A percentile compares a stretch with the other conserved stretches of the same genome.
Evolutionary conservation across 2,888 invertebrate genomes (phyloP).

Genomic region (Heliconius charithonia): DNA sequence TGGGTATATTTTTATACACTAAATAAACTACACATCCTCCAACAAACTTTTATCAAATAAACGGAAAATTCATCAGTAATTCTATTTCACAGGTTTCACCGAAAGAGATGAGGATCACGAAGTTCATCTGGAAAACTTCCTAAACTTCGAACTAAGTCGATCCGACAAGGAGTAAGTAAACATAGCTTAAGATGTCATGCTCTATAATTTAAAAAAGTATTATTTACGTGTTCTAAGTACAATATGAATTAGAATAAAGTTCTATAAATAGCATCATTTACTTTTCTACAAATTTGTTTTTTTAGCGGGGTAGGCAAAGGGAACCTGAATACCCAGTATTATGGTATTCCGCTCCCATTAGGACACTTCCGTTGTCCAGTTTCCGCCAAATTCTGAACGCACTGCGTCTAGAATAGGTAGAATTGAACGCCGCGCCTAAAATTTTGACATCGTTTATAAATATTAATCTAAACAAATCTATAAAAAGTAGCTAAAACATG

Average conservation of each 20-base stretch:
- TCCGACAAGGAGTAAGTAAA: conserved; percentile 61
- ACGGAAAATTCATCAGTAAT: conserved; percentile 38
- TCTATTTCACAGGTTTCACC: conserved; percentile 56
- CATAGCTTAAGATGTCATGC: conserved; percentile 39
- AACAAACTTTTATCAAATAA: conserved; percentile 5
- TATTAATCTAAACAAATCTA: not conserved
- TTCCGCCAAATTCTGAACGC: no score
- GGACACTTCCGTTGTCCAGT: no score
- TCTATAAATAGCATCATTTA: not conserved
- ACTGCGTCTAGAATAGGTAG: no score
- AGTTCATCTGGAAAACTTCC: conserved; percentile 53
- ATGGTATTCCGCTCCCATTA: no score
- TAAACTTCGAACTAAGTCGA: conserved; percentile 57
- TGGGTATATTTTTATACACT: no score
- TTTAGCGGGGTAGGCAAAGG: no score
- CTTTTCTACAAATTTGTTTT: not conserved
- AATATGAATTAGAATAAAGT: not conserved
- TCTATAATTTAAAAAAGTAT: conserved; percentile 35
- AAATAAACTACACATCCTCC: not conserved
- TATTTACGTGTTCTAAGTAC: not conserved
- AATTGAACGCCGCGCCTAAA: no score
- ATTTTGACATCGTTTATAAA: not conserved
- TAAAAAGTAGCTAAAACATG: not conserved
- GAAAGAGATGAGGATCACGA: conserved; percentile 50
- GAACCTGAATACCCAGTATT: no score